phyloP scores from a whole-genome alignment of 2,113 vertebrate genomes.

The Aspidoscelis tigris region DNA sequence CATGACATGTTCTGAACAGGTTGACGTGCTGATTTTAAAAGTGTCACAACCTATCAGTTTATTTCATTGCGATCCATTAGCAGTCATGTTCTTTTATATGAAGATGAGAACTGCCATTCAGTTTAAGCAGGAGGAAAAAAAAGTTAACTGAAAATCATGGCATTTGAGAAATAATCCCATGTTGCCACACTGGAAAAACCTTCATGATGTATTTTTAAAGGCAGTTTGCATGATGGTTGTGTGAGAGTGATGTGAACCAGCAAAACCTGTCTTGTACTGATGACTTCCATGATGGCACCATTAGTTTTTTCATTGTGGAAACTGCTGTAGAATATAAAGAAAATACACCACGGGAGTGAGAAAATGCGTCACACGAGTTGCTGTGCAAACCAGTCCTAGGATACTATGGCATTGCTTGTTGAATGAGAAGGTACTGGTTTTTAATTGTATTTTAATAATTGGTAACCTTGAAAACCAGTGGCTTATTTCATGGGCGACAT shows the following conservation, averaged over 20 bases:
- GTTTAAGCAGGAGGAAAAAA: conserved; percentile 41
- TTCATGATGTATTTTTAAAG: background rate
- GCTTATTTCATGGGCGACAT: background rate
- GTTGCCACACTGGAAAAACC: background rate
- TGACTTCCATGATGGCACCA: background rate
- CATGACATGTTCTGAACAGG: conserved; percentile 15
- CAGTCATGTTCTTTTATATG: conserved; percentile 30
- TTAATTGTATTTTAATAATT: conserved; percentile 5
- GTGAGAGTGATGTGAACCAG: background rate
- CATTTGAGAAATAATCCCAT: conserved; percentile 45
- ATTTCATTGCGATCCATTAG: conserved; percentile 46
- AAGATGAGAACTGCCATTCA: conserved; percentile 42
- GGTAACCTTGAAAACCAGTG: background rate
- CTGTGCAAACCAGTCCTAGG: background rate
- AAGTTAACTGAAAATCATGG: conserved; percentile 45
- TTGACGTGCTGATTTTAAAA: background rate
- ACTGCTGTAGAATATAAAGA: background rate
- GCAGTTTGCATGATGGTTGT: background rate
- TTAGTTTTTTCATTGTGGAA: background rate
- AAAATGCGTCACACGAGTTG: background rate
- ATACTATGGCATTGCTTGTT: background rate
- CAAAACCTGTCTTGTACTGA: background rate
- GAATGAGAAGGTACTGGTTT: background rate
- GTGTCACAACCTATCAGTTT: background rate
- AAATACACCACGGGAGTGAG: background rate